Conservation (phyloP, 2,888 invertebrate genomes). For the Brenthis daphne region DNA sequence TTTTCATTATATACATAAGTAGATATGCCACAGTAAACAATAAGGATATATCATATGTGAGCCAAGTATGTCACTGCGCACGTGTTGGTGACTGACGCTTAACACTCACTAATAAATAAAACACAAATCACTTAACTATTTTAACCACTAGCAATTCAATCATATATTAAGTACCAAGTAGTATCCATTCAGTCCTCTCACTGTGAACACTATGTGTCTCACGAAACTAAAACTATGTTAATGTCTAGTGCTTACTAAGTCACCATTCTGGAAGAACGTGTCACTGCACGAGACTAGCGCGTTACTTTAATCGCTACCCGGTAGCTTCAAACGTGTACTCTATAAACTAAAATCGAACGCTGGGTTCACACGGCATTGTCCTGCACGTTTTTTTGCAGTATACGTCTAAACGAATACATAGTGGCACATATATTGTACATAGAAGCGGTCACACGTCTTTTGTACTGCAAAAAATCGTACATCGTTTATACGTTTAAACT, state of each 20-base stretch:
- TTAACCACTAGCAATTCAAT: conserved; percentile 75
- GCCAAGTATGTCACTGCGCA: conserved; percentile 61
- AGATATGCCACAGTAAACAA: conserved; percentile 73
- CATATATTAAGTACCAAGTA: conserved; percentile 69
- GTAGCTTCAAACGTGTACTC: conserved; percentile 44
- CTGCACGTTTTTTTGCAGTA: too few relatives aligned
- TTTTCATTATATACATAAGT: conserved; percentile 79
- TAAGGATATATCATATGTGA: conserved; percentile 67
- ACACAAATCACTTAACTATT: conserved; percentile 59
- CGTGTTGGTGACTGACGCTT: conserved; percentile 52
- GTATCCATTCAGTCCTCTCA: conserved; percentile 48
- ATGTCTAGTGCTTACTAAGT: conserved; percentile 57
- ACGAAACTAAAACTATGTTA: conserved; percentile 47
- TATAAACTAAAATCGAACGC: not conserved
- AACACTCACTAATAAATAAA: conserved; percentile 62
- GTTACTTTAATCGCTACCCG: conserved; percentile 51
- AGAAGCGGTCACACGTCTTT: too few relatives aligned
- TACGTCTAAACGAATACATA: too few relatives aligned
- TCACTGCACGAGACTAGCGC: conserved; percentile 66
- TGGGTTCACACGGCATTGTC: not conserved
- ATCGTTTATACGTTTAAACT: too few relatives aligned
- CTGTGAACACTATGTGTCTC: conserved; percentile 72
- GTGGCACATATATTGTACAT: too few relatives aligned
- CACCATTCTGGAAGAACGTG: conserved; percentile 66
- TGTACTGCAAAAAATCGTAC: too few relatives aligned